A percentile compares a stretch with the other conserved stretches of the same genome.
Conservation (phyloP, 2,113 vertebrate genomes). For the Chamaetylas fuelleborni region DNA sequence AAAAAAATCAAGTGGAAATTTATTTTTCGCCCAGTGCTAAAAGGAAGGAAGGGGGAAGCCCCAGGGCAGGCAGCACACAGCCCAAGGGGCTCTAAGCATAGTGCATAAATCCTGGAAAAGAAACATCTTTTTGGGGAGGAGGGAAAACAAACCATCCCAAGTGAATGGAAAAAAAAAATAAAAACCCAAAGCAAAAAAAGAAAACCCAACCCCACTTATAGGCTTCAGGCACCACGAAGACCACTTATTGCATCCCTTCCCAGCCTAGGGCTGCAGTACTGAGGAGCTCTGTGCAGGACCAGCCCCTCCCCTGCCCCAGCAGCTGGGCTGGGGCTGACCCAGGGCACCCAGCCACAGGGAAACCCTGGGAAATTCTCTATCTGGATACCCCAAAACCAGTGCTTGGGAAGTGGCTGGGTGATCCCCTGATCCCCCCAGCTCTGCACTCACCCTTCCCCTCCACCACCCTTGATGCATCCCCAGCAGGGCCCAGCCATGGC, state of each 20-base stretch:
- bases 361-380: neutral
- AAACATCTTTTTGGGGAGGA: neutral
- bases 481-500: neutral
- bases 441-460: slow-evolving; percentile 58
- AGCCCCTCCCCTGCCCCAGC: neutral
- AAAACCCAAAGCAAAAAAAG: neutral
- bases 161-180: neutral
- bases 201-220: slow-evolving; percentile 18
- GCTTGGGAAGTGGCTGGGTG: neutral
- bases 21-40: neutral
- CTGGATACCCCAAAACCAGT: neutral
- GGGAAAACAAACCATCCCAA: neutral
- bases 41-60: neutral
- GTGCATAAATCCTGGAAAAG: neutral
- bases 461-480: slow-evolving; percentile 78
- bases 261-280: neutral
- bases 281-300: slow-evolving; percentile 19
- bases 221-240: slow-evolving; percentile 58
- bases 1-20: neutral
- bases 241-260: slow-evolving; percentile 51
- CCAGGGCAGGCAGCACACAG: neutral
- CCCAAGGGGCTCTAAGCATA: neutral
- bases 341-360: neutral
- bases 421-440: neutral
- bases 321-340: neutral